Evolutionary conservation across 92 coral and sea anemone species (phyloP).

Genomic region (Chrysogorgia sp.): DNA sequence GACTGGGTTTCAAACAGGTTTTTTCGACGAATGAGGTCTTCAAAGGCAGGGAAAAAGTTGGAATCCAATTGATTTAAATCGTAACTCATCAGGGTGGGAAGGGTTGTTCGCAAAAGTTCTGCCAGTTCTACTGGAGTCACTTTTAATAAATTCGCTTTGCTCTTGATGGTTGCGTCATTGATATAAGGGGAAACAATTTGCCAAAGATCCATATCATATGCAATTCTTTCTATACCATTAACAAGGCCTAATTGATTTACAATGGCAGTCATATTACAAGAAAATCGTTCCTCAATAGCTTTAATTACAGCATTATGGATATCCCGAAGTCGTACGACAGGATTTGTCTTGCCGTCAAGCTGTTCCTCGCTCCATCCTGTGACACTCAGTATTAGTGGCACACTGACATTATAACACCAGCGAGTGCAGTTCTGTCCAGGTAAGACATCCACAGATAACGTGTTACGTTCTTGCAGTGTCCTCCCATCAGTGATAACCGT

Average conservation of each 20-base stretch:
- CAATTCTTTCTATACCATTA: background rate
- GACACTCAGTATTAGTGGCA: constrained; percentile 7
- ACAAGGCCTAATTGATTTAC: constrained; percentile 8
- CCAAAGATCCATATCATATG: background rate
- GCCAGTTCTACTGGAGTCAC: constrained; percentile 15
- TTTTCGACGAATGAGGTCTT: constrained; percentile 25
- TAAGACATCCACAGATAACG: background rate
- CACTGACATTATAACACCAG: constrained; percentile 29
- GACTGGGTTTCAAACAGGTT: constrained; percentile 28
- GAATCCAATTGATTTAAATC: constrained; percentile 2
- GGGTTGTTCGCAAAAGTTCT: constrained; percentile 17
- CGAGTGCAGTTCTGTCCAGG: constrained; percentile 29
- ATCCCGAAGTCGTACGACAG: constrained; percentile 12
- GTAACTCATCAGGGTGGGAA: background rate
- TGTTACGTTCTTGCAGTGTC: background rate
- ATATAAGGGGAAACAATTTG: constrained; percentile 16
- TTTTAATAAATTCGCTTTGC: constrained; percentile 7
- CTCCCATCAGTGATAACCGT: constrained; percentile 1
- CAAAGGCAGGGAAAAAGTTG: constrained; percentile 14
- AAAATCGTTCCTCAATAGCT: constrained; percentile 21
- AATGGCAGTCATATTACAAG: constrained; percentile 33
- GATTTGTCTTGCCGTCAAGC: constrained; percentile 11
- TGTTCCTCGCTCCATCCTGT: constrained; percentile 32
- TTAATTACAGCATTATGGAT: background rate
- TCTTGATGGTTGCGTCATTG: constrained; percentile 7